Evolutionary conservation across 2,888 invertebrate genomes (phyloP).

Genomic region (Cordilura impudica): DNA sequence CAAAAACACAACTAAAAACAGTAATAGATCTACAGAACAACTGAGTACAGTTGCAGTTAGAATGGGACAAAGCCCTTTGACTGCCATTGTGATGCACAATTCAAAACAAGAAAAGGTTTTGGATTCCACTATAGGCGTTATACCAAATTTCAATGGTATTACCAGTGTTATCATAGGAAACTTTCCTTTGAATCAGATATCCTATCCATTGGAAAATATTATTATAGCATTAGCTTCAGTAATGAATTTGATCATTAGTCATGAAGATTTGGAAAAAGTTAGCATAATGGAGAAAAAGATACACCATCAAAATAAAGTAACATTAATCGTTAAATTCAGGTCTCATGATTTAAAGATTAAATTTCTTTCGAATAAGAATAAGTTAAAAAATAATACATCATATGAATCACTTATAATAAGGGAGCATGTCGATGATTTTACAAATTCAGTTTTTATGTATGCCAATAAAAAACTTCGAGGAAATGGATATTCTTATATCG

Average conservation of each 20-base stretch:
- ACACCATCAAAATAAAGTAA: background rate
- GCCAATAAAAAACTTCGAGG: slow-evolving; percentile 35
- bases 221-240: slow-evolving; percentile 12
- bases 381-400: background rate
- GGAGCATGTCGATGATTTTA: slow-evolving; percentile 5
- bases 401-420: background rate
- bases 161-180: background rate
- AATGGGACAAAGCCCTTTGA: background rate
- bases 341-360: slow-evolving; percentile 5
- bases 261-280: slow-evolving; percentile 23
- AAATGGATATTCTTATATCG: slow-evolving; percentile 25
- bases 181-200: background rate
- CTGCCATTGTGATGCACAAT: background rate
- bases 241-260: background rate
- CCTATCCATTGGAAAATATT: slow-evolving; percentile 6
- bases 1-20: background rate
- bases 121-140: background rate
- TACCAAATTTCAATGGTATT: background rate
- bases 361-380: slow-evolving; percentile 38
- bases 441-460: slow-evolving; percentile 35
- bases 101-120: background rate
- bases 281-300: background rate
- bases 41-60: background rate
- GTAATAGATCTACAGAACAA: too few species aligned
- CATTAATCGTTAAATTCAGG: slow-evolving; percentile 46